Percentiles rank a stretch among this genome's conserved stretches.
Evolutionary conservation across 2,888 invertebrate species (phyloP).

Genomic region (Celastrina argiolus): DNA sequence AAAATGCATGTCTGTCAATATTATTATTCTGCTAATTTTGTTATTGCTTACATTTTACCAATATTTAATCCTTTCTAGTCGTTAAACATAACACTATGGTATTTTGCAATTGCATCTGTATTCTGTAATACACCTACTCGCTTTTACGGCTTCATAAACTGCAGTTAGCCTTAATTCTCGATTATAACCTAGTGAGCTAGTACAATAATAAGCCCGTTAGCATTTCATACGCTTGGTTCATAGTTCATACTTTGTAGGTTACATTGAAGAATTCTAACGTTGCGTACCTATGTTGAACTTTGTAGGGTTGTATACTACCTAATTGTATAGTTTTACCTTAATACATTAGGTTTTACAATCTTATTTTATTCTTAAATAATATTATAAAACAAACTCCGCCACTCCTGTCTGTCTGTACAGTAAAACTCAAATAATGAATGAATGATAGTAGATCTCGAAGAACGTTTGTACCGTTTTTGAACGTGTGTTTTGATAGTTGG

Average conservation of each 20-base stretch:
- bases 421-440: too few species aligned
- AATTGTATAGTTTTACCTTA: too few species aligned
- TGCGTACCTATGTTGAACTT: background rate
- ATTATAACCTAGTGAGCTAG: background rate
- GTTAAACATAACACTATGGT: background rate
- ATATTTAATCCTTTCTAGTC: background rate
- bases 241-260: too few species aligned
- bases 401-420: too few species aligned
- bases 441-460: too few species aligned
- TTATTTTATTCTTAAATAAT: background rate
- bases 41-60: background rate
- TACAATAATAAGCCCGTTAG: background rate
- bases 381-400: too few species aligned
- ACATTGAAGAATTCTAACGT: background rate
- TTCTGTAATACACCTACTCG: background rate
- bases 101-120: background rate
- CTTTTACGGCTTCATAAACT: constrained; percentile 1
- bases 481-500: too few species aligned
- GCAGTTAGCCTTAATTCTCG: background rate
- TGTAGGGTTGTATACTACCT: too few species aligned
- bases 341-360: too few species aligned
- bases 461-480: too few species aligned
- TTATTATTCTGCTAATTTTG: background rate
- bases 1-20: background rate
- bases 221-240: constrained; percentile 7